Percentiles rank a stretch among this genome's conserved stretches.
These are phyloP conservation scores for Aleiodes testaceus DNA, from an alignment of 2,888 invertebrate species.

Conservation along the genomic window DNA sequence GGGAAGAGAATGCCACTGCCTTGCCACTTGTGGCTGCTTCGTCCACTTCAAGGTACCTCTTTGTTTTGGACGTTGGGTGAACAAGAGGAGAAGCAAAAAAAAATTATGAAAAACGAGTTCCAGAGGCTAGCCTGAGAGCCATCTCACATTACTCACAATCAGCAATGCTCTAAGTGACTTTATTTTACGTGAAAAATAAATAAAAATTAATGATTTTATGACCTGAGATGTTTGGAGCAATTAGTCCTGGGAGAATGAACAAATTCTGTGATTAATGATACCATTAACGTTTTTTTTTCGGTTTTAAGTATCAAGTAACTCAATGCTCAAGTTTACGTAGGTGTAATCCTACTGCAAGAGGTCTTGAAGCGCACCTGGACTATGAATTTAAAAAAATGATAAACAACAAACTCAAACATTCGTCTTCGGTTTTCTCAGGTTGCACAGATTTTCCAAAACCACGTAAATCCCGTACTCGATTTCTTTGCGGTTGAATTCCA, in stretches of 20 bases:
- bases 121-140: constrained; percentile 25
- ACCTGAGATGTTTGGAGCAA: no score
- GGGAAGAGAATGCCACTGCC: constrained; percentile 21
- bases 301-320: constrained; percentile 1
- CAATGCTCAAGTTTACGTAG: background rate
- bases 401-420: background rate
- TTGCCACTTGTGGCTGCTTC: constrained; percentile 23
- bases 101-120: constrained; percentile 8
- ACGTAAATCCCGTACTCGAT: constrained; percentile 40
- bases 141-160: constrained; percentile 29
- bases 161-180: background rate
- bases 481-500: constrained; percentile 35
- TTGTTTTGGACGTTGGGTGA: constrained; percentile 11
- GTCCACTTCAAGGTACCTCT: constrained; percentile 18
- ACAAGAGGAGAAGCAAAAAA: background rate
- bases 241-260: background rate
- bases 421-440: constrained; percentile 27
- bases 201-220: no score
- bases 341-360: constrained; percentile 15
- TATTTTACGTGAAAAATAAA: no score
- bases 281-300: constrained; percentile 10
- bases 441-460: constrained; percentile 21
- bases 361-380: constrained; percentile 1
- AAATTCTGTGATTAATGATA: constrained; percentile 15
- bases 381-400: no score